A percentile compares a stretch with the other conserved stretches of the same genome.
These are phyloP conservation scores for Chydorus sphaericus DNA, from an alignment of 2,888 invertebrate genomes.

Conservation along the genomic window DNA sequence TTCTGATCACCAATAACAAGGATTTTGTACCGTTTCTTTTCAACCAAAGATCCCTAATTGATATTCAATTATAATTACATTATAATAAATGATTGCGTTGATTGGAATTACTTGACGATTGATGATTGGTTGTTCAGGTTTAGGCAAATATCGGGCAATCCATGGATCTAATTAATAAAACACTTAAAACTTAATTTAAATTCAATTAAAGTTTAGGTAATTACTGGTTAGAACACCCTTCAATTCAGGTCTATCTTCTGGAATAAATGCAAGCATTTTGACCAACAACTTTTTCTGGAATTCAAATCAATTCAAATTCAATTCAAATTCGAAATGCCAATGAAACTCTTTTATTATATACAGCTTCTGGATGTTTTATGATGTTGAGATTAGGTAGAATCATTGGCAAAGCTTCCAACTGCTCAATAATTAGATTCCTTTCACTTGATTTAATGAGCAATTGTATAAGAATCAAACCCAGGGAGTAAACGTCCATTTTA, in stretches of 20 bases:
- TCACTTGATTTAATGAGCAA: slow-evolving; percentile 69
- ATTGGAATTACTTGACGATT: neutral
- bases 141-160: too few species aligned
- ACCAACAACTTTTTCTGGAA: neutral
- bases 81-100: neutral
- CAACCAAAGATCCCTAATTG: neutral
- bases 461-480: slow-evolving; percentile 88
- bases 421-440: slow-evolving; percentile 50
- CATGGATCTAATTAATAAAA: neutral
- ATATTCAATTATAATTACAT: neutral
- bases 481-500: slow-evolving; percentile 88
- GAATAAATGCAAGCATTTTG: neutral
- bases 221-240: neutral
- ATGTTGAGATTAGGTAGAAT: too few species aligned
- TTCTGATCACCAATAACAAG: neutral
- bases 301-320: neutral
- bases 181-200: neutral
- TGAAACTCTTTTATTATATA: neutral
- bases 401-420: too few species aligned
- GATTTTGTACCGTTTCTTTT: neutral
- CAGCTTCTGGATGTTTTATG: neutral
- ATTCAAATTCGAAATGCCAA: neutral
- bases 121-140: neutral
- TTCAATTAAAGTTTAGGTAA: neutral
- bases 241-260: neutral